Evolutionary conservation across 1,140 invertebrate genomes (phyloP).

Genomic region (Eriosoma lanigerum): DNA sequence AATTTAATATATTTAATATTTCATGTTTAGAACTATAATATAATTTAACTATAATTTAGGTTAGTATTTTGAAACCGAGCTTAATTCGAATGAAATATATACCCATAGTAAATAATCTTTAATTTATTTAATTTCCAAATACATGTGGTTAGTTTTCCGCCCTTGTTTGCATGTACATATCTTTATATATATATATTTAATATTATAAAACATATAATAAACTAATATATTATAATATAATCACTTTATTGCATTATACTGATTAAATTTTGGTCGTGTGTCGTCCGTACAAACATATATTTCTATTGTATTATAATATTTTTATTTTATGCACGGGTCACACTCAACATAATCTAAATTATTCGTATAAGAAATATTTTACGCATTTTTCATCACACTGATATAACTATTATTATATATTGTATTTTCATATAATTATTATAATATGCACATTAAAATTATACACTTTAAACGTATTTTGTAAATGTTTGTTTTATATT

Average conservation of each 20-base stretch:
- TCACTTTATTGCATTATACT: background rate
- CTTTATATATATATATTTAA: background rate
- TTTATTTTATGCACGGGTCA: constrained; percentile 14
- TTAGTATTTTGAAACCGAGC: no score
- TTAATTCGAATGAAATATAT: no score
- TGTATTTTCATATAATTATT: no score
- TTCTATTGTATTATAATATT: background rate
- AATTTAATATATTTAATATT: no score
- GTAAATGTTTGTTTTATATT: no score
- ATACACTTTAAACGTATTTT: no score
- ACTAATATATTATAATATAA: background rate
- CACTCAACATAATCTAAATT: background rate
- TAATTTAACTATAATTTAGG: no score
- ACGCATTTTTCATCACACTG: no score
- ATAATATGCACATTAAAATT: no score
- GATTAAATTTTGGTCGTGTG: background rate
- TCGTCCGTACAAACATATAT: background rate
- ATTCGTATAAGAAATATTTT: background rate
- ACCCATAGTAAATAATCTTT: no score
- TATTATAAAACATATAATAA: background rate
- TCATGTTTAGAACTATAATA: no score
- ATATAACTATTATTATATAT: no score
- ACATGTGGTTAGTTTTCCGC: background rate
- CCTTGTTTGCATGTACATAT: background rate
- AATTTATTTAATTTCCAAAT: background rate